Conservation (phyloP, 2,888 invertebrate genomes). For the Agrochola litura region DNA sequence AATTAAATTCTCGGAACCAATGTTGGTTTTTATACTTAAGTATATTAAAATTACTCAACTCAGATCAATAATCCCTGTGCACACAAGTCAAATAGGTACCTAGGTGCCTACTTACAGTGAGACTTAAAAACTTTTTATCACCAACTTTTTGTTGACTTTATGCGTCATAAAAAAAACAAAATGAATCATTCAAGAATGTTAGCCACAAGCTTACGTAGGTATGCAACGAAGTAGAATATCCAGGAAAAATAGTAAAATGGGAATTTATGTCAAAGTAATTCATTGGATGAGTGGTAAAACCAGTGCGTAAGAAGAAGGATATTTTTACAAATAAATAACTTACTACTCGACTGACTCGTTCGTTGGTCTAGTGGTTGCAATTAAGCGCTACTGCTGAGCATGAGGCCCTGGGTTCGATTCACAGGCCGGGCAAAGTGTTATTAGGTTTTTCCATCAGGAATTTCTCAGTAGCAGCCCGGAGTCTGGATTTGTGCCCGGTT, state of each 20-base stretch:
- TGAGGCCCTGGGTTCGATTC: background rate
- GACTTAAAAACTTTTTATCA: slow-evolving; percentile 45
- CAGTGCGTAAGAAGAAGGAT: slow-evolving; percentile 22
- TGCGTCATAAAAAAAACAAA: slow-evolving; percentile 77
- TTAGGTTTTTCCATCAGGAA: background rate
- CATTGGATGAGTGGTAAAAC: slow-evolving; percentile 50
- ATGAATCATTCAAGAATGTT: slow-evolving; percentile 79
- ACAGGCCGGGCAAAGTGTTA: background rate
- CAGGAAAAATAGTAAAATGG: slow-evolving; percentile 53
- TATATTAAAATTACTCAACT: background rate
- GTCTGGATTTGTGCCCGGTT: background rate
- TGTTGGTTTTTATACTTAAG: background rate
- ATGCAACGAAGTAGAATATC: slow-evolving; percentile 20
- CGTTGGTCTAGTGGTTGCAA: too few species aligned
- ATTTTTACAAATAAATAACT: slow-evolving; percentile 41
- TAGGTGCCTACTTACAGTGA: background rate
- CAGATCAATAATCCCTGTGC: background rate
- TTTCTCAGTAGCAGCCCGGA: background rate
- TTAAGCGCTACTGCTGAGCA: background rate
- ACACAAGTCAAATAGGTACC: slow-evolving; percentile 18
- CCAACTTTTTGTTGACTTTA: slow-evolving; percentile 56
- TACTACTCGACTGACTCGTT: too few species aligned
- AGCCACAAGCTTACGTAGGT: slow-evolving; percentile 27
- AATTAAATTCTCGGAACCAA: slow-evolving; percentile 10
- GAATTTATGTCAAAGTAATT: slow-evolving; percentile 42